Evolutionary conservation across 2,888 invertebrate species (phyloP), one percentile per base, ranked within the genome.

Genomic region (Melinopterus prodromus): DNA sequence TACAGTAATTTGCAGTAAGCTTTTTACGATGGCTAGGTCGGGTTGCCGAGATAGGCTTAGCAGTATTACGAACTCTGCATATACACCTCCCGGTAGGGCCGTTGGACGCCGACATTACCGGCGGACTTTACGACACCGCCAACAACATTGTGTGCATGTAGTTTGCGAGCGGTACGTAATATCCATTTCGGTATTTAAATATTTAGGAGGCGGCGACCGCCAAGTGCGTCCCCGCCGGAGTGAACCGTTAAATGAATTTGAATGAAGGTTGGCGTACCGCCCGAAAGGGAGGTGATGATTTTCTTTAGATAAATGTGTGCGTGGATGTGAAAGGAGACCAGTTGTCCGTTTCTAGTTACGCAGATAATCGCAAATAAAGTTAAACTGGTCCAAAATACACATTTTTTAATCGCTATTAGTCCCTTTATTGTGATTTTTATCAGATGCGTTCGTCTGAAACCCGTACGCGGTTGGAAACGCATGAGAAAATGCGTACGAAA

Each of bases 21-120:
- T 85, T 84, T 85, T 85, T 85, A 85, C 83, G 85, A 84, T 82
- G 80, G 79, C 77, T 77, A 76, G 74, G 77, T 38, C 12, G 78
- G 78, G 72, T 69, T 53, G 77, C 72, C 78, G 80, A 83, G 82
- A 84, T 84, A 83, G 84, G 85, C 85, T 86, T 86, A 84, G 83
- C 83, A 78, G 84, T 79, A 85, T 85, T 86, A 85, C 85, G 80
- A 85, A 85, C 83, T 85, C 85, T 85, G 84, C 86, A 86, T 86
- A 84, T 84, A 85, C 84, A 81, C 83, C 84, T 84, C 86, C 85
- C 86, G 12, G 81, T 84, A 83, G 85, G 84, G 85, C 79, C 83
- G 84, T 85, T 35, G 84, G 83, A 81, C 77, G 82, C 80, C 83
- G 79, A 82, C 83, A 83, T 83, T 84, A 82, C 84, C 82, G 81